A percentile compares a stretch with the other conserved stretches of the same genome.
Conservation (phyloP, 2,113 vertebrate species). For the Recurvirostra avosetta region DNA sequence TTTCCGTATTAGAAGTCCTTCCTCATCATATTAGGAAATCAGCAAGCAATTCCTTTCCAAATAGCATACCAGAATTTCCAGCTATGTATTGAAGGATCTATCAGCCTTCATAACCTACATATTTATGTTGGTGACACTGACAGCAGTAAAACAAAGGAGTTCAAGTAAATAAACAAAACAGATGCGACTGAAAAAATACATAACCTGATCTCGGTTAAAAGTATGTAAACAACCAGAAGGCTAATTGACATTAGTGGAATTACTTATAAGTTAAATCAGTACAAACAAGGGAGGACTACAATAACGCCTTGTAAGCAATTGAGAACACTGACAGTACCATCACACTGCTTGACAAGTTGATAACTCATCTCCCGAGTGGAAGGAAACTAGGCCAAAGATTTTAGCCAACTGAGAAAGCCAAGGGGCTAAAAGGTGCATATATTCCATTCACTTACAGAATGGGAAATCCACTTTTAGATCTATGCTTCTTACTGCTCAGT, state of each 20-base stretch:
- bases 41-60: background rate
- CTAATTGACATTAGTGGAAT: background rate
- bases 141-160: background rate
- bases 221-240: background rate
- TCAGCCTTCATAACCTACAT: background rate
- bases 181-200: background rate
- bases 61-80: background rate
- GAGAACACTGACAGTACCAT: background rate
- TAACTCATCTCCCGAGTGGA: background rate
- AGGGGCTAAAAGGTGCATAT: background rate
- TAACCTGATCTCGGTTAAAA: background rate
- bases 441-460: background rate
- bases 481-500: background rate
- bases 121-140: background rate
- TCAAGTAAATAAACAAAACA: background rate
- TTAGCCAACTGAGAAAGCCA: background rate
- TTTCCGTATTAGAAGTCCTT: background rate
- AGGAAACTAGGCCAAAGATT: background rate
- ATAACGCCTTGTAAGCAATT: background rate
- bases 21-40: background rate
- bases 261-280: background rate
- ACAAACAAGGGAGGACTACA: background rate
- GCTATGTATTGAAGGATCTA: background rate
- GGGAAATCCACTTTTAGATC: background rate
- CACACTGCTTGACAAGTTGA: background rate